phyloP scores from a whole-genome alignment of 2,888 invertebrate genomes.

The Pediacus dermestoides region DNA sequence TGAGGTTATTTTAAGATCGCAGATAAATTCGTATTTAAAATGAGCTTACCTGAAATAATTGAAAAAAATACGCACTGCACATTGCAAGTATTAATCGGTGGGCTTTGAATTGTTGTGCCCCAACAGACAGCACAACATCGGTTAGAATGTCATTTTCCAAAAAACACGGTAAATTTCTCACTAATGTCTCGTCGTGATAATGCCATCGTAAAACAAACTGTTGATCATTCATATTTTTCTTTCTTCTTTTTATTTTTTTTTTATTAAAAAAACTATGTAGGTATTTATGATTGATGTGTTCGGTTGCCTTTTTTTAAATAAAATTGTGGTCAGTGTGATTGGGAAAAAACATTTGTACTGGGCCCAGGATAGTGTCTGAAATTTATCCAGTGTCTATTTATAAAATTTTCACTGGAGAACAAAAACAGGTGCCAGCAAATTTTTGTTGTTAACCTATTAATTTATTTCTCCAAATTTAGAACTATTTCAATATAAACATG shows the following conservation, averaged over 20 bases:
- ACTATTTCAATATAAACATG: constrained; percentile 21
- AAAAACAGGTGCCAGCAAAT: constrained; percentile 48
- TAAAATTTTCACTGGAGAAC: constrained; percentile 47
- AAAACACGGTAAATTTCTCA: constrained; percentile 73
- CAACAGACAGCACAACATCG: constrained; percentile 83
- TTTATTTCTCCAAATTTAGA: constrained; percentile 30
- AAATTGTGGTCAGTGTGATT: constrained; percentile 27
- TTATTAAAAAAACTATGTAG: constrained; percentile 1
- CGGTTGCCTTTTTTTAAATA: not conserved
- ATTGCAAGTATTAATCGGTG: constrained; percentile 84
- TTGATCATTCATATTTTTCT: constrained; percentile 27
- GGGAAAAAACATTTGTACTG: constrained; percentile 38
- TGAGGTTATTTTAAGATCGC: too few relatives aligned
- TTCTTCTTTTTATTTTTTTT: constrained; percentile 4
- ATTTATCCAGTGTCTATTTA: constrained; percentile 49
- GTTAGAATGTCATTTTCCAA: constrained; percentile 78
- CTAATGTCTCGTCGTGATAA: constrained; percentile 52
- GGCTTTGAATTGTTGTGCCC: constrained; percentile 77
- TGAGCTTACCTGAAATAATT: constrained; percentile 72
- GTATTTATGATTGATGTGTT: constrained; percentile 4
- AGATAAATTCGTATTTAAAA: too few relatives aligned
- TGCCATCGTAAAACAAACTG: constrained; percentile 48
- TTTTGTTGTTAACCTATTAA: constrained; percentile 36
- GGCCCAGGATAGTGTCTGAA: constrained; percentile 36
- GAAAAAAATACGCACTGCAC: constrained; percentile 87